Base-by-base conservation (phyloP, 2,888 invertebrate species). In the Automeris io region DNA sequence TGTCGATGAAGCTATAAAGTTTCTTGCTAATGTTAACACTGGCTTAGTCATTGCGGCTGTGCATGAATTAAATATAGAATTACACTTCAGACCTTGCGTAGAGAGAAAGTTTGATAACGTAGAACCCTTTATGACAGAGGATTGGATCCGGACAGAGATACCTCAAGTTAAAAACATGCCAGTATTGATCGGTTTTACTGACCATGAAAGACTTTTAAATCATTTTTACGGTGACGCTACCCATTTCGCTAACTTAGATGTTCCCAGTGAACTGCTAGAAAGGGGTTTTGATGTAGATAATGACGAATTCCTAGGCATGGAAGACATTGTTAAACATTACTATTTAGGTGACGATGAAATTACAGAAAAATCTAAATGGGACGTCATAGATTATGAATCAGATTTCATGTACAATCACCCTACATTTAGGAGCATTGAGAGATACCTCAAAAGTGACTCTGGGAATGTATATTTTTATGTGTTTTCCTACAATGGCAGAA, bases 291-390 rank as follows among this genome's bases (percentile, higher is more conserved):
- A 56, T 33, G 59, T 66, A 3, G 49, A 54, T 5, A 16, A 45
- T 9, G 46, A 54, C 8, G 40, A 56, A 16, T 43, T 54, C 11
- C 25, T 12, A 34, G 48, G 51, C 41, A 60, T 53, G 49, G 58
- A 57, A 43, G 35, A 54, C 45, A 31, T 67, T 18, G 42, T 68
- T 2, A 48, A 58, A 40, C 58, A 67, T 35, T 76, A 72, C 40
- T 77, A 77, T 18, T 59, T 73, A 4, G 75, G 75, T 0, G 73
- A 71, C 35, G 50, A 61, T 40, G 43, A 45, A 2, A 43, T 68
- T 2, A 61, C 42, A 34, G 39, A 51, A 7, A 37, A 46, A 3
- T 32, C 49, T n/a, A 41, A 42, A 18, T 44, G 33, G 25, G 43
- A 55, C 2, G 18, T 75, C 0, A 53, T 48, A 1, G 48, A 61